Conservation (phyloP, 2,113 vertebrate species). For the Phalacrocorax pelagicus region DNA sequence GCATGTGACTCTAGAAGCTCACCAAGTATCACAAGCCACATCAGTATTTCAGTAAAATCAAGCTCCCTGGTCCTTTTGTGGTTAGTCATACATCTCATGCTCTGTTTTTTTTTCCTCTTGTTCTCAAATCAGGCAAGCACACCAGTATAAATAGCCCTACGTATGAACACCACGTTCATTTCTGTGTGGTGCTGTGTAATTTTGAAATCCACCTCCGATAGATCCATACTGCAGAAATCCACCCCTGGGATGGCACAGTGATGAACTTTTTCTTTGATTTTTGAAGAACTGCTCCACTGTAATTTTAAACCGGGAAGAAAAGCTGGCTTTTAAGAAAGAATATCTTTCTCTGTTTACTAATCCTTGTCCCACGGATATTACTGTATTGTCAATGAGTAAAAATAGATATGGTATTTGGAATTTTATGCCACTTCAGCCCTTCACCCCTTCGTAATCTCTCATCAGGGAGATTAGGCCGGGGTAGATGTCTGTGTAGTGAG, state of each 20-base stretch:
- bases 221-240: neutral
- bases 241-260: neutral
- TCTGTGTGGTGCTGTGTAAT: neutral
- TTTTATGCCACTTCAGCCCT: constrained; percentile 27
- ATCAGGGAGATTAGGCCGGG: constrained; percentile 7
- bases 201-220: neutral
- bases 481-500: constrained; percentile 8
- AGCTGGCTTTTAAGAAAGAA: neutral
- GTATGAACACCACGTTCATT: neutral
- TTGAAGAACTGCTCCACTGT: neutral
- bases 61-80: neutral
- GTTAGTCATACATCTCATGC: neutral
- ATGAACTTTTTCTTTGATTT: neutral
- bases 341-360: constrained; percentile 27
- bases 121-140: neutral
- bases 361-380: constrained; percentile 16
- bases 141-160: neutral
- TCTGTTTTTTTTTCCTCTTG: neutral
- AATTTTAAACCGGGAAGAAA: constrained; percentile 14
- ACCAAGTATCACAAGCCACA: neutral
- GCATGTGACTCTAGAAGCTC: neutral
- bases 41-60: neutral
- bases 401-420: constrained; percentile 23
- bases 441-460: constrained; percentile 25
- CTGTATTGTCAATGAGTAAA: constrained; percentile 17